Percentiles rank a stretch among this genome's conserved stretches.
These are phyloP conservation scores for Chouioia cunea DNA, from an alignment of 2,888 invertebrate species.

Conservation along the genomic window DNA sequence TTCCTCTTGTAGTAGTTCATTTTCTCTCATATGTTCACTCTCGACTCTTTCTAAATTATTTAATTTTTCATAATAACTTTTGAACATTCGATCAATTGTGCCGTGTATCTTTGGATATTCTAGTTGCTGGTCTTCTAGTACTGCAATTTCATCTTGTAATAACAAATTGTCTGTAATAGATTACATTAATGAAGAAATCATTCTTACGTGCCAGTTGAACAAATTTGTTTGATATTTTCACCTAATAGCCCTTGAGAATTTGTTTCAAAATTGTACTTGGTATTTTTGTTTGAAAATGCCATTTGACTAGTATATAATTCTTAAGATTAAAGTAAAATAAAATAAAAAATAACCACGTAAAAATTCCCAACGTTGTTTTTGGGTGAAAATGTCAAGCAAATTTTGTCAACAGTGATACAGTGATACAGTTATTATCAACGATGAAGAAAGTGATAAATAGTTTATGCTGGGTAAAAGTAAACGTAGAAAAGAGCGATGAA, in stretches of 20 bases:
- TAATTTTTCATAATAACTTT: constrained; percentile 45
- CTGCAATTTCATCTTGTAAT: constrained; percentile 16
- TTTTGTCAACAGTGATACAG: too few species aligned
- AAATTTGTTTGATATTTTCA: too few species aligned
- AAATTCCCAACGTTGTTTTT: too few species aligned
- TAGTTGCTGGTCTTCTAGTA: constrained; percentile 1
- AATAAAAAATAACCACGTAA: too few species aligned
- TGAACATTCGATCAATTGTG: constrained; percentile 17
- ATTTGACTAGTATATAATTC: too few species aligned
- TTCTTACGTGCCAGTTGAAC: too few species aligned
- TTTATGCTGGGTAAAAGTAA: constrained; percentile 18
- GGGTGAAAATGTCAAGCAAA: too few species aligned
- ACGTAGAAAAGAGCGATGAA: background rate
- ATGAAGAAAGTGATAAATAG: constrained; percentile 8
- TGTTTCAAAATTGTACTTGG: too few species aligned
- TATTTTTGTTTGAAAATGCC: too few species aligned
- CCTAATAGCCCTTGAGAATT: too few species aligned
- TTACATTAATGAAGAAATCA: background rate
- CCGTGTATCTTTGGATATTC: constrained; percentile 21
- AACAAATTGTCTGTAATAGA: constrained; percentile 27
- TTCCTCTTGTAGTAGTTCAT: constrained; percentile 9
- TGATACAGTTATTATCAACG: too few species aligned
- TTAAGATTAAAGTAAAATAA: too few species aligned
- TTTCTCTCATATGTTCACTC: constrained; percentile 1
- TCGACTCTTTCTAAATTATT: background rate